Evolutionary conservation across 1,140 invertebrate species (phyloP).

Genomic region (Araneus ventricosus): DNA sequence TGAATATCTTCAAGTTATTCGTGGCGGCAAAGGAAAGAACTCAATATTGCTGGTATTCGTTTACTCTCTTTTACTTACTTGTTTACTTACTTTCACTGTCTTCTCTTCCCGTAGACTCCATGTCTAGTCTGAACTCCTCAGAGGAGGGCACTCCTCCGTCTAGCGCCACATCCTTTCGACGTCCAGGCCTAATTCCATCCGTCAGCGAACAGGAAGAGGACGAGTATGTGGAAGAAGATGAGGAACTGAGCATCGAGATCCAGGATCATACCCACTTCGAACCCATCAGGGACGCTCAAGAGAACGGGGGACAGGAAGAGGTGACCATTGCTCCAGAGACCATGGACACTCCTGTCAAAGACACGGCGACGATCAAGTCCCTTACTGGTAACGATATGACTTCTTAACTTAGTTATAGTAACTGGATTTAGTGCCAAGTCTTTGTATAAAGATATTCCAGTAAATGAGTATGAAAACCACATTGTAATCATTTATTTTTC

Average conservation of each 20-base stretch:
- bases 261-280: constrained; percentile 70
- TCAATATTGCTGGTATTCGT: no score
- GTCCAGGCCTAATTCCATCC: constrained; percentile 57
- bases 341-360: background rate
- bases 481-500: no score
- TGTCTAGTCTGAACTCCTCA: constrained; percentile 64
- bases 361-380: constrained; percentile 28
- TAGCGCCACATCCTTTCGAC: background rate
- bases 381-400: constrained; percentile 43
- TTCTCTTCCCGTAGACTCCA: constrained; percentile 4
- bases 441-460: no score
- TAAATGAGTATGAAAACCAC: no score
- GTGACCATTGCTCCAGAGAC: background rate
- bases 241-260: constrained; percentile 62
- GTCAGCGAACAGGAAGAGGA: constrained; percentile 70
- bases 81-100: no score
- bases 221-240: constrained; percentile 57
- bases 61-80: no score
- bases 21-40: no score
- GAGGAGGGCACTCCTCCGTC: constrained; percentile 59
- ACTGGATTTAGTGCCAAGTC: no score
- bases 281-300: constrained; percentile 43
- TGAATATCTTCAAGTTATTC: no score
- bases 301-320: constrained; percentile 44
- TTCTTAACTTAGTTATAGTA: no score